Evolutionary conservation across 92 coral and sea anemone genomes (phyloP).

Genomic region (Isaurus tuberculatus): DNA sequence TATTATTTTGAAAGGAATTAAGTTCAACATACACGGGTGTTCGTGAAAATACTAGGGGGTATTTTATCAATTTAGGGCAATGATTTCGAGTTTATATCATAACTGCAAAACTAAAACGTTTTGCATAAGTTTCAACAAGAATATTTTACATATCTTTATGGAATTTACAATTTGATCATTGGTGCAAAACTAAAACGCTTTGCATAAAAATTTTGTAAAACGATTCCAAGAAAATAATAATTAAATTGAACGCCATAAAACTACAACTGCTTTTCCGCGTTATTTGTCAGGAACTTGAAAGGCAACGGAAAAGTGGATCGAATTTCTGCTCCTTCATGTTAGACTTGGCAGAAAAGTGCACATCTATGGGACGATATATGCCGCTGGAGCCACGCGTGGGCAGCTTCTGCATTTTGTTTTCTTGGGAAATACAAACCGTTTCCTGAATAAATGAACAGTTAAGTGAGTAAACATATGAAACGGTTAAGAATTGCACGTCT

Average conservation of each 20-base stretch:
- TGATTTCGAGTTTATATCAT: no score
- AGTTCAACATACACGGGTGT: no score
- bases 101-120: slow-evolving; percentile 38
- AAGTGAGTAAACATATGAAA: neutral
- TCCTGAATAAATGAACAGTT: neutral
- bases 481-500: no score
- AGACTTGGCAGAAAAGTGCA: slow-evolving; percentile 39
- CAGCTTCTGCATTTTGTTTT: slow-evolving; percentile 14
- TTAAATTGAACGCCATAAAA: neutral
- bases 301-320: neutral
- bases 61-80: no score
- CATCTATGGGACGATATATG: slow-evolving; percentile 37
- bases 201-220: neutral
- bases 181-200: slow-evolving; percentile 34
- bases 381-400: slow-evolving; percentile 37
- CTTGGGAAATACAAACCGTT: slow-evolving; percentile 32
- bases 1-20: no score
- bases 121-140: neutral
- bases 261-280: neutral
- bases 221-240: neutral
- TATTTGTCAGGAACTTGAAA: neutral
- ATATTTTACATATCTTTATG: neutral
- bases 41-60: no score
- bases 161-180: neutral
- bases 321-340: neutral